phyloP scores from a whole-genome alignment of 1,140 invertebrate genomes.

The Drosophila paulistorum region DNA sequence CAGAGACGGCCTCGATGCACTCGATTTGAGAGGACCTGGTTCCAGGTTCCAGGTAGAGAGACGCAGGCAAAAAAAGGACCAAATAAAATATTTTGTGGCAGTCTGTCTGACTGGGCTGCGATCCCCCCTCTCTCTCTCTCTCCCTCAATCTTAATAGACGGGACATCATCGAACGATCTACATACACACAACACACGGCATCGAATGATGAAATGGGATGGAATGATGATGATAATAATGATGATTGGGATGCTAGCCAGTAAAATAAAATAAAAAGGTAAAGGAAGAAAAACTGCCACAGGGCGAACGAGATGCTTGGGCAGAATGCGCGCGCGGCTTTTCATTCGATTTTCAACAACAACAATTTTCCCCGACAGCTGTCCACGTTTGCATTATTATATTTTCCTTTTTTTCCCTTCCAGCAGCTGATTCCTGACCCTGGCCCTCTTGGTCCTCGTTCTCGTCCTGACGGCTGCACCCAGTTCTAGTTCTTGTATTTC shows the following conservation, averaged over 20 bases:
- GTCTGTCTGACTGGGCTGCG: constrained; percentile 27
- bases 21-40: background rate
- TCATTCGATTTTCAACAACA: constrained; percentile 67
- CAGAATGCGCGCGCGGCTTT: constrained; percentile 61
- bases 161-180: constrained; percentile 72
- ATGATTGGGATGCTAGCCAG: constrained; percentile 29
- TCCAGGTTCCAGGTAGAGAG: constrained; percentile 39
- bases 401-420: constrained; percentile 22
- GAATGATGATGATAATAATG: constrained; percentile 50
- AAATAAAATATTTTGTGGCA: constrained; percentile 21
- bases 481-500: constrained; percentile 60
- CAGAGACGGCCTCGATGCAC: background rate
- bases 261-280: constrained; percentile 40
- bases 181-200: constrained; percentile 40
- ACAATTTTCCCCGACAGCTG: constrained; percentile 75
- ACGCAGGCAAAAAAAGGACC: constrained; percentile 25
- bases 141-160: constrained; percentile 54
- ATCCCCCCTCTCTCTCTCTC: constrained; percentile 39
- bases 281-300: constrained; percentile 29
- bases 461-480: constrained; percentile 43
- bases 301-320: constrained; percentile 19
- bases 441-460: constrained; percentile 29
- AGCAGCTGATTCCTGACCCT: constrained; percentile 77
- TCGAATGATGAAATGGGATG: constrained; percentile 32
- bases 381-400: constrained; percentile 73